A percentile compares a stretch with the other conserved stretches of the same genome.
phyloP scores from a whole-genome alignment of 64 coral and sea anemone genomes.

The Stichodactyla mertensii region DNA sequence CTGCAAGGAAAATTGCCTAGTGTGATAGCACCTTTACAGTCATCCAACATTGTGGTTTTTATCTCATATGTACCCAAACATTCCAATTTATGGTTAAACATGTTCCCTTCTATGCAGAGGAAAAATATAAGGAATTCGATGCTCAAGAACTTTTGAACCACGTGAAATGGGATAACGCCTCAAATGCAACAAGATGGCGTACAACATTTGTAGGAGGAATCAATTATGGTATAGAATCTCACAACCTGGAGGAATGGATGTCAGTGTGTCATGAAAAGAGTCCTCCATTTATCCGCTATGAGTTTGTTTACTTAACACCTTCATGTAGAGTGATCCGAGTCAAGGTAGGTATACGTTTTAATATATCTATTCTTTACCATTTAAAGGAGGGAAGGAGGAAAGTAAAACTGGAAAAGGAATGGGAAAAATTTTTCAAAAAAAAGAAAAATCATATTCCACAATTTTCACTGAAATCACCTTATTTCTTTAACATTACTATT shows the following conservation, averaged over 20 bases:
- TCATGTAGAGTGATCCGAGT: not conserved
- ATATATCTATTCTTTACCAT: not conserved
- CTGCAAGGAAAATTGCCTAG: too few species aligned
- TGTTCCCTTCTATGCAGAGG: not conserved
- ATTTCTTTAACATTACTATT: too few species aligned
- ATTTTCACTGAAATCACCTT: too few species aligned
- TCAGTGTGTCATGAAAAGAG: not conserved
- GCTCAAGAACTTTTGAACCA: not conserved
- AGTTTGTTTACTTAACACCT: not conserved
- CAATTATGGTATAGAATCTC: not conserved
- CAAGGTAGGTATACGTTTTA: not conserved
- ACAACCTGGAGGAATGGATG: not conserved
- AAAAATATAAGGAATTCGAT: not conserved
- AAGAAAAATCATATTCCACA: too few species aligned
- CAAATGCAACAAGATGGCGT: not conserved
- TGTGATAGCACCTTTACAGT: too few species aligned
- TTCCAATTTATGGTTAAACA: too few species aligned
- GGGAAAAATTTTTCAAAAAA: too few species aligned
- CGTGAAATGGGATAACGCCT: not conserved
- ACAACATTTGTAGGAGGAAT: not conserved
- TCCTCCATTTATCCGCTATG: not conserved
- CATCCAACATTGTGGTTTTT: too few species aligned
- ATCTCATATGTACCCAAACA: too few species aligned
- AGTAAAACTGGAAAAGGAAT: too few species aligned
- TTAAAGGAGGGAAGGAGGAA: too few species aligned